Base-by-base conservation (phyloP, 2,888 invertebrate species). In the Bellardia pandia region DNA sequence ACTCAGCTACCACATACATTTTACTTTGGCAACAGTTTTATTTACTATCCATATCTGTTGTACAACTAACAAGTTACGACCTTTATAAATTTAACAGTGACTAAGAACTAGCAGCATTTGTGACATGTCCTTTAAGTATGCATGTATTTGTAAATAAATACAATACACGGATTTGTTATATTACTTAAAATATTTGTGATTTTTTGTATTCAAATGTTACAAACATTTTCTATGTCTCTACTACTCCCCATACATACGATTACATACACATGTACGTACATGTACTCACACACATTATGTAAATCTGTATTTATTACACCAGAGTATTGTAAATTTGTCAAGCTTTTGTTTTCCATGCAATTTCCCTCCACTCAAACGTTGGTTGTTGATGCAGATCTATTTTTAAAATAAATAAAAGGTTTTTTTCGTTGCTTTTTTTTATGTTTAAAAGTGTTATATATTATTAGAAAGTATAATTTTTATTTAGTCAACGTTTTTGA, bases 291-390 rank as follows among this genome's bases (percentile, higher is more conserved):
- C 37, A 69, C 68, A 42, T 6, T 30, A 42, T 74, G 45, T 6
- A 60, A 5, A 68, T 69, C 5, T 58, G 33, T 60, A 60, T 81
- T 74, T 81, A 75, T 58, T 81, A 75, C 74, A 60, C 75, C 13
- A 58, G 75, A 48, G 75, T 64, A 76, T 82, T 82, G 69, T 82
- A 75, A 76, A 75, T 69, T 75, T 82, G 58, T 75, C 75, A 82
- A 82, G 75, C 48, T 79, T 79, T 79, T 82, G 62, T 82, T 75
- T 82, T 82, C 51, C 69, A 33, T 51, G 60, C 68, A 82, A 69
- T 75, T 82, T 82, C 51, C 69, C 75, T 82, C 51, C 69, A 82
- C 68, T 82, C 51, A 30, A 74, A 60, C 60, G n/a, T n/a, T n/a
- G n/a, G n/a, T n/a, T n/a, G n/a, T n/a, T 60, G 33, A 64, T 64